A percentile compares a stretch with the other conserved stretches of the same genome.
Evolutionary conservation across 2,888 invertebrate genomes (phyloP).

Genomic region (Hypsopygia costalis): DNA sequence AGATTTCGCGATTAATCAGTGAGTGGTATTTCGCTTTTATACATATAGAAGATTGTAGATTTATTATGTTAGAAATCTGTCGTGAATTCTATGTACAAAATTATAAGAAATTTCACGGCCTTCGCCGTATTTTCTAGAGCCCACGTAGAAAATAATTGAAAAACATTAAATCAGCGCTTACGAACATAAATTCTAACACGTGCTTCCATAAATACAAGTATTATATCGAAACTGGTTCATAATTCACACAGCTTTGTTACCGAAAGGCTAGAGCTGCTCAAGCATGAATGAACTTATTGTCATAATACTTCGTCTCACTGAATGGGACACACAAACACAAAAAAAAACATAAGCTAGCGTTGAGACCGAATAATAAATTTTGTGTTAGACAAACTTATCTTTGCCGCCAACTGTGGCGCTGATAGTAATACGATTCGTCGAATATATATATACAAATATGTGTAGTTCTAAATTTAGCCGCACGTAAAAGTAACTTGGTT

Average conservation of each 20-base stretch:
- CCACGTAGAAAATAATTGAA: neutral
- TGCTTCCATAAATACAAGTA: no score
- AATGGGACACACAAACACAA: conserved; percentile 13
- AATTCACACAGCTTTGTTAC: conserved; percentile 5
- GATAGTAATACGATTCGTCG: conserved; percentile 2
- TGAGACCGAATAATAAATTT: conserved; percentile 8
- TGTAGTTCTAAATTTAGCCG: conserved; percentile 8
- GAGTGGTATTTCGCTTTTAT: no score
- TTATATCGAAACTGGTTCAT: conserved; percentile 3
- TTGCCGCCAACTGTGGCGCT: conserved; percentile 3
- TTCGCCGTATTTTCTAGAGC: no score
- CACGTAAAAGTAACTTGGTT: conserved; percentile 5
- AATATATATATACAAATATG: neutral
- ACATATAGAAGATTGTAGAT: no score
- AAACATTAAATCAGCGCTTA: conserved; percentile 1
- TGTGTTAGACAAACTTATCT: conserved; percentile 5
- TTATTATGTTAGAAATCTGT: no score
- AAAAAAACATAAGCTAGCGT: conserved; percentile 8
- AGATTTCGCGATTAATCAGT: no score
- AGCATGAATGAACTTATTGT: conserved; percentile 10
- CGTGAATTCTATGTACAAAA: no score
- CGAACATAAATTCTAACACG: neutral
- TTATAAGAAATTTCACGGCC: no score
- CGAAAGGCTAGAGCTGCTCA: neutral
- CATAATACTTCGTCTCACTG: conserved; percentile 7